Conservation (phyloP, 2,797 vertebrate species). For the Hirundo rustica region DNA sequence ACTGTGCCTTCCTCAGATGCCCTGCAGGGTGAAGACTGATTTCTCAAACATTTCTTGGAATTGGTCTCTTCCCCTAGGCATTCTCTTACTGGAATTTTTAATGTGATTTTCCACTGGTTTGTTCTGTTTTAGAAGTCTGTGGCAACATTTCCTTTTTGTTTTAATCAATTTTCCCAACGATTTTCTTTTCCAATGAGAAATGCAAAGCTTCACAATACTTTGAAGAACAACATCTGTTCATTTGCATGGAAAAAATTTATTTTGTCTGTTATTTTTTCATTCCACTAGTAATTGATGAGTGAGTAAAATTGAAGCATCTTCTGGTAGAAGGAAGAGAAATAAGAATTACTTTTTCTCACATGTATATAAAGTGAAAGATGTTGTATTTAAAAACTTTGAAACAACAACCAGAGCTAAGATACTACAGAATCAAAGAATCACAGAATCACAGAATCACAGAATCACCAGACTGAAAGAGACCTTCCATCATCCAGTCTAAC, state of each 20-base stretch:
- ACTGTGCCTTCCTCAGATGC: neutral
- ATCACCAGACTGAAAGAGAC: neutral
- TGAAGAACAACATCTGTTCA: constrained; percentile 7
- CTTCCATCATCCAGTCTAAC: neutral
- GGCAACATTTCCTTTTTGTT: neutral
- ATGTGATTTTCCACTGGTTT: constrained; percentile 21
- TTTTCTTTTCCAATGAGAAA: constrained; percentile 15
- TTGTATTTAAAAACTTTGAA: neutral
- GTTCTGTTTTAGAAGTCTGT: neutral
- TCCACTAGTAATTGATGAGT: neutral
- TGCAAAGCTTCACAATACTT: neutral
- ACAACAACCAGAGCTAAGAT: neutral
- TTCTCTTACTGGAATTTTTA: neutral
- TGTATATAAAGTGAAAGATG: neutral
- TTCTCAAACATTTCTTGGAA: neutral
- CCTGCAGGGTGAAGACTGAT: neutral
- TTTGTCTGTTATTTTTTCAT: constrained; percentile 3
- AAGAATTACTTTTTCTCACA: neutral
- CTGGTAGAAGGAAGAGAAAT: neutral
- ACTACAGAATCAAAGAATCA: neutral
- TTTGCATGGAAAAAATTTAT: constrained; percentile 2
- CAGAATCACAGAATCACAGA: neutral
- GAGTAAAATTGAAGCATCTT: neutral
- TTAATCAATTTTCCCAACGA: neutral
- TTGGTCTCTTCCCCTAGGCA: neutral